These are phyloP conservation scores for Mallateleia sp. DNA, from an alignment of 2,888 invertebrate species.

Conservation along the genomic window DNA sequence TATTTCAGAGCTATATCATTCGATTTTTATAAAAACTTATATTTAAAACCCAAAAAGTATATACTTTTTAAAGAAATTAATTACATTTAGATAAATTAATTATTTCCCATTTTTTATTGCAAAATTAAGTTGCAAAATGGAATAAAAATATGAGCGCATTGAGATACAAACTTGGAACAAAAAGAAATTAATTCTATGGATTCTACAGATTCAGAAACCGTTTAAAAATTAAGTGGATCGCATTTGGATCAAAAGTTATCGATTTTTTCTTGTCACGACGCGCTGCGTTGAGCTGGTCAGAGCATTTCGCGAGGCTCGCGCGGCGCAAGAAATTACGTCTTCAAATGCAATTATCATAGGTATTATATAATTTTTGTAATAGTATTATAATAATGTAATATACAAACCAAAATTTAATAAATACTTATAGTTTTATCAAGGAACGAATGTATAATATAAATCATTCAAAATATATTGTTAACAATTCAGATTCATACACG, in stretches of 20 bases:
- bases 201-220: background rate
- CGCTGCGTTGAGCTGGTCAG: background rate
- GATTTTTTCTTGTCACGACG: background rate
- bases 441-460: no score
- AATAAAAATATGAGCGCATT: slow-evolving; percentile 1
- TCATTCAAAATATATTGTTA: no score
- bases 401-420: background rate
- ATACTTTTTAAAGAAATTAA: background rate
- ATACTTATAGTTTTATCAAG: background rate
- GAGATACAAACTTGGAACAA: slow-evolving; percentile 12
- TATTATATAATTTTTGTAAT: slow-evolving; percentile 1
- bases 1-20: background rate
- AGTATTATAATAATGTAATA: background rate
- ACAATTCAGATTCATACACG: no score
- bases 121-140: background rate
- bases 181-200: background rate
- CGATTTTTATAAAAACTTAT: background rate
- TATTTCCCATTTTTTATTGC: background rate
- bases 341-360: background rate
- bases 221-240: slow-evolving; percentile 1
- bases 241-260: background rate
- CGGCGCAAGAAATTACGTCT: background rate
- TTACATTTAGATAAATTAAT: background rate
- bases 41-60: background rate
- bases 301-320: background rate